Conservation (phyloP, 2,113 vertebrate genomes). For the Scolopax mira region DNA sequence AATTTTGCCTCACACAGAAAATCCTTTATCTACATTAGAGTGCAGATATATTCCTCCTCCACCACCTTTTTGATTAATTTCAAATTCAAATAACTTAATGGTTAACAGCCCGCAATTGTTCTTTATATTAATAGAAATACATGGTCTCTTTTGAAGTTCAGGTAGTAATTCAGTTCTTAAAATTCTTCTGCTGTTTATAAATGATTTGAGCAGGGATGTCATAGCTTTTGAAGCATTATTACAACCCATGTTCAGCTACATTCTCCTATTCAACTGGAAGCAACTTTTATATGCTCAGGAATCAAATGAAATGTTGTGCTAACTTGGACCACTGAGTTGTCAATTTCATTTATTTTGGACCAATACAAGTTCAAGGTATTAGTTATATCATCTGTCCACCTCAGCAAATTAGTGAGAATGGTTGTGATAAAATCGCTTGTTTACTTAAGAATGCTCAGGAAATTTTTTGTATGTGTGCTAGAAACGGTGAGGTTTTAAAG, state of each 20-base stretch:
- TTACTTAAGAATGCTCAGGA: not conserved
- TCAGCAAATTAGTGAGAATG: not conserved
- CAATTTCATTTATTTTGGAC: not conserved
- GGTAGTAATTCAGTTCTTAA: conserved; percentile 56
- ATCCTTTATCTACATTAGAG: conserved; percentile 55
- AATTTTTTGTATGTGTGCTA: not conserved
- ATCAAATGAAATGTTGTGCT: not conserved
- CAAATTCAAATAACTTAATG: conserved; percentile 58
- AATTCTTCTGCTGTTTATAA: conserved; percentile 59
- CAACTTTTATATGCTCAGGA: not conserved
- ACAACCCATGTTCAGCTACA: not conserved
- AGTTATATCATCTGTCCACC: not conserved
- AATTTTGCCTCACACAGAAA: conserved; percentile 29
- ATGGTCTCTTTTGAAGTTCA: conserved; percentile 51
- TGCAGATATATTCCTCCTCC: conserved; percentile 72
- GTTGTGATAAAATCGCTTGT: not conserved
- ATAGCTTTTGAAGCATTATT: conserved; percentile 23
- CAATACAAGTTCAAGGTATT: not conserved
- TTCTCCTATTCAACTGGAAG: conserved; percentile 1
- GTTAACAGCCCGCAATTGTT: conserved; percentile 64
- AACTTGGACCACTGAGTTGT: not conserved
- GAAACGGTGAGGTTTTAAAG: not conserved
- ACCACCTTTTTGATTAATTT: conserved; percentile 65
- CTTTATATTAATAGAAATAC: conserved; percentile 66
- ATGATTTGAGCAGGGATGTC: conserved; percentile 36